These are phyloP conservation scores for Melanotaenia maccullochi DNA, from an alignment of 2,797 vertebrate genomes.

Conservation along the genomic window DNA sequence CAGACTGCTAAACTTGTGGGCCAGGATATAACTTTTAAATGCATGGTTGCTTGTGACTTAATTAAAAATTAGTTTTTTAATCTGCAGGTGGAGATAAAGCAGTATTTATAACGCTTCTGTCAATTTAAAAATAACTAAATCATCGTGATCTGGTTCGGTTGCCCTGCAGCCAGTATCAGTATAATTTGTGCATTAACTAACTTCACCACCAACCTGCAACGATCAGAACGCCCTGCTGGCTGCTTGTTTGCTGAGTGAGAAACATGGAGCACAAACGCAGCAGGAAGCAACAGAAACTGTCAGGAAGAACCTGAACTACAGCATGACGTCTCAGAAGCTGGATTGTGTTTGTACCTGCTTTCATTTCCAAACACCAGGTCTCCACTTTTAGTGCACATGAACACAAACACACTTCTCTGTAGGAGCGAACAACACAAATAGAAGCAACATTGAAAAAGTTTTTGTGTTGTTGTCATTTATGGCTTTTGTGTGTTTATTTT, in stretches of 20 bases:
- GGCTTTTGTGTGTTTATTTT: constrained; percentile 7
- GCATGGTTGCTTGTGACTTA: no score
- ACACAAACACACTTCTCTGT: constrained; percentile 7
- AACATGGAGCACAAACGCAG: neutral
- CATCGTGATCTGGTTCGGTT: neutral
- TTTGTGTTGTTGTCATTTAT: constrained; percentile 35
- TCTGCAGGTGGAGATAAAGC: no score
- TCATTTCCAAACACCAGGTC: constrained; percentile 19
- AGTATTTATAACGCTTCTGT: neutral
- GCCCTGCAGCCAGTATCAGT: neutral
- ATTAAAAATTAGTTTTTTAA: neutral
- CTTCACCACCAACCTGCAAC: neutral
- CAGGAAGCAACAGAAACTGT: constrained; percentile 1
- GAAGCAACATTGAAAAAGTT: constrained; percentile 12
- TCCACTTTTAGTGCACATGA: constrained; percentile 6
- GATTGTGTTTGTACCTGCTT: constrained; percentile 2
- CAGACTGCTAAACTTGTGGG: no score
- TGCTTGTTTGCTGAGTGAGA: neutral
- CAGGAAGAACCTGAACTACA: constrained; percentile 10
- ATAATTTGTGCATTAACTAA: neutral
- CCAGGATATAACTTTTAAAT: no score
- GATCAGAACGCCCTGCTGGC: constrained; percentile 13
- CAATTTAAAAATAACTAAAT: neutral
- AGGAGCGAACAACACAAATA: constrained; percentile 34
- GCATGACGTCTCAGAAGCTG: constrained; percentile 3